Base-by-base conservation (phyloP, 1,140 invertebrate species). In the Papilio polytes region DNA sequence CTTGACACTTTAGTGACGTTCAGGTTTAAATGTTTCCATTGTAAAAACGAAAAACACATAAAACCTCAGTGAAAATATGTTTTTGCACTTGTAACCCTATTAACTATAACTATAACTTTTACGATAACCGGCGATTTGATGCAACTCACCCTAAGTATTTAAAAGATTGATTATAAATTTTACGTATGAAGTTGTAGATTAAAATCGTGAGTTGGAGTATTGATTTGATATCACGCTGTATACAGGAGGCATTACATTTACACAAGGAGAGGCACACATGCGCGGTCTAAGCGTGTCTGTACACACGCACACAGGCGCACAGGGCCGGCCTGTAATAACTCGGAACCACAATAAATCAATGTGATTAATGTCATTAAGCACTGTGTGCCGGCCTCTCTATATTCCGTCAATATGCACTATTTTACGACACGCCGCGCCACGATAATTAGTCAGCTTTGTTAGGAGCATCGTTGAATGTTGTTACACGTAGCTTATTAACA, bases 341-440 rank as follows among this genome's bases (percentile, higher is more conserved):
- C 92, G 93, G 93, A 94, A 95, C 93, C 93, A 95, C 93, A 95
- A 95, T 95, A 94, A 94, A 94, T 94, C 93, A 94, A 94, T 94
- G 93, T 94, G 93, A 94, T 94, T 94, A 94, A 94, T 94, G 93
- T 94, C 93, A 94, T 94, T 94, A 94, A 94, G 93, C 92, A 94
- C 92, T 93, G 92, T 94, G 92, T 94, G 92, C 93, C 92, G 93
- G 93, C 92, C 93, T 94, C 93, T 94, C 93, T 94, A 94, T 94
- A 94, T 93, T 94, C 93, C 92, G 93, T 94, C 93, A 94, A 94
- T 94, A 94, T 94, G 93, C 92, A 94, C 92, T 94, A 92, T 94
- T 94, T 94, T 94, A 94, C 93, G 93, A 94, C 93, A 90, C 84
- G 90, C 90, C 91, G 88, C 90, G 91, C 91, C 93, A 90, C 89